phyloP scores from a whole-genome alignment of 1,140 invertebrate genomes.

The Dendrolimus kikuchii region DNA sequence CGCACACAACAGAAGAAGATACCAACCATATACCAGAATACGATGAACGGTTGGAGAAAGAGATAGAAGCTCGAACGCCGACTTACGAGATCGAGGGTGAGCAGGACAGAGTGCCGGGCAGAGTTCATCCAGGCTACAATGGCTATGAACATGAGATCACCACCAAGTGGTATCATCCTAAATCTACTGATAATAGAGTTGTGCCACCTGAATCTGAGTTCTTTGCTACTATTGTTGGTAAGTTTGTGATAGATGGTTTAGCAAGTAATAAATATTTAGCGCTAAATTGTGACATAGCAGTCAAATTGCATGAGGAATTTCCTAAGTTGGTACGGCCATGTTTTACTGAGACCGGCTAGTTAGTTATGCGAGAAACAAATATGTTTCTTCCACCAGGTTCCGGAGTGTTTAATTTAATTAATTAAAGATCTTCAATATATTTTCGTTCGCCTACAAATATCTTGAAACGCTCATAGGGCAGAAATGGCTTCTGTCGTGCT shows the following conservation, averaged over 20 bases:
- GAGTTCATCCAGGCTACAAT: constrained; percentile 44
- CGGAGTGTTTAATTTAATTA: too few species aligned
- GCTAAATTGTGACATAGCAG: too few species aligned
- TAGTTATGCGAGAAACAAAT: too few species aligned
- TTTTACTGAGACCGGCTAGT: too few species aligned
- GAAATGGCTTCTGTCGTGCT: too few species aligned
- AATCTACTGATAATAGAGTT: constrained; percentile 36
- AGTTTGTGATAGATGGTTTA: constrained; percentile 17
- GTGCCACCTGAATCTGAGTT: constrained; percentile 48
- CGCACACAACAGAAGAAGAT: constrained; percentile 52
- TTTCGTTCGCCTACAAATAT: too few species aligned
- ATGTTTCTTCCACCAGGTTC: too few species aligned
- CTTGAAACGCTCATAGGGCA: too few species aligned
- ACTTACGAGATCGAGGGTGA: constrained; percentile 40
- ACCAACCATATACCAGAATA: constrained; percentile 48
- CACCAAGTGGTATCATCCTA: constrained; percentile 55
- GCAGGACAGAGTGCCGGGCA: constrained; percentile 25
- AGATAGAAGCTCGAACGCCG: constrained; percentile 47
- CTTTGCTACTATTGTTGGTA: constrained; percentile 62
- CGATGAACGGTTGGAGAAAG: constrained; percentile 38
- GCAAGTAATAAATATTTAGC: neutral
- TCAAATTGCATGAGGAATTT: too few species aligned
- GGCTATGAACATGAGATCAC: constrained; percentile 52
- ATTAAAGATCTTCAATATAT: too few species aligned
- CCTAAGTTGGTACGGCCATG: too few species aligned